Percentiles rank a stretch among this genome's conserved stretches.
These are phyloP conservation scores for Steinernema khuongi DNA, from an alignment of 1,140 invertebrate genomes.

Conservation along the genomic window DNA sequence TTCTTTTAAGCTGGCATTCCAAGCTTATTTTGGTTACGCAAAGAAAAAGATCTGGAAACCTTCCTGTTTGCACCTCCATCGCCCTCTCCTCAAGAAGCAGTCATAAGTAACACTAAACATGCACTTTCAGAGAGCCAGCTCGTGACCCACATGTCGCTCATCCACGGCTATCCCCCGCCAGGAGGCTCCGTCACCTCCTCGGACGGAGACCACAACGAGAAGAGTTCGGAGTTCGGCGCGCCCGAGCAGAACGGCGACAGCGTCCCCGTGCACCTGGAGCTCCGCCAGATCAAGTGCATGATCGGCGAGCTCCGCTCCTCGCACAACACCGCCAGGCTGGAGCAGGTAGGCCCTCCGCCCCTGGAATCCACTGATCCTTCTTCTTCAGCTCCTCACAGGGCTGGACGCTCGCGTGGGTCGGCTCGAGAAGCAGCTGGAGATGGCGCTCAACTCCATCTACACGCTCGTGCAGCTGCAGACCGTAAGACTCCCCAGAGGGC, in stretches of 20 bases:
- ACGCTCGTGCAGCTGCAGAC: constrained; percentile 32
- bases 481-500: constrained; percentile 6
- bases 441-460: constrained; percentile 56
- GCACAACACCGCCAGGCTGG: constrained; percentile 10
- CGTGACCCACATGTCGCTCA: constrained; percentile 47
- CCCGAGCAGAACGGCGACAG: constrained; percentile 18
- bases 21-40: too few species aligned
- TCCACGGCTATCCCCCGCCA: constrained; percentile 45
- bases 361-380: not conserved
- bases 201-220: constrained; percentile 7
- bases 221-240: constrained; percentile 8
- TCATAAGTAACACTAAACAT: too few species aligned
- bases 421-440: constrained; percentile 57
- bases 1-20: too few species aligned
- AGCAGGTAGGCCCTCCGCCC: constrained; percentile 28
- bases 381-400: constrained; percentile 38
- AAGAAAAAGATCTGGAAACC: too few species aligned
- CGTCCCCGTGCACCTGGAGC: constrained; percentile 6
- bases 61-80: too few species aligned
- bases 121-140: constrained; percentile 49
- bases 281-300: constrained; percentile 25
- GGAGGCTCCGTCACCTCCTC: not conserved
- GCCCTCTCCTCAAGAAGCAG: too few species aligned
- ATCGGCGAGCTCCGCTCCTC: constrained; percentile 19
- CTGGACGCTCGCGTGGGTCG: constrained; percentile 47